Evolutionary conservation across 2,888 invertebrate species (phyloP), one percentile per base, ranked within the genome.

Genomic region (Lasioglossum figueresi): DNA sequence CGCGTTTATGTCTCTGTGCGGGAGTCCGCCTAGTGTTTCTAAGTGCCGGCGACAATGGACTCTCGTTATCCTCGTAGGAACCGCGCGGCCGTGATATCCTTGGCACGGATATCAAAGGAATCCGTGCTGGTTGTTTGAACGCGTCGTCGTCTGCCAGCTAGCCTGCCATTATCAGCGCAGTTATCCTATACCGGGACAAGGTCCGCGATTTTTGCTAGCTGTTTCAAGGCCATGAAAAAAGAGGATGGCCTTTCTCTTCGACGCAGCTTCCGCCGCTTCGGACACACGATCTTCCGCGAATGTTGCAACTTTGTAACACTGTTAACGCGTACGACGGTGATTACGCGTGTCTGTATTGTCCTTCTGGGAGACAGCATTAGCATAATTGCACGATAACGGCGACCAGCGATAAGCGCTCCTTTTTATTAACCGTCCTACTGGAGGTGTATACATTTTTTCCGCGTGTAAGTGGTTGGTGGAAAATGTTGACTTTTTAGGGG

Each of bases 31-130:
- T 5, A 76, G 83, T 76, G 83, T 87, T 71, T 76, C 66, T 34
- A 80, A 85, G 79, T 48, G 56, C 52, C 76, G 75, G 82, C 86
- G 88, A 89, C 86, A 82, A 90, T 85, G 85, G 87, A 84, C 78
- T 16, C 71, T 34, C 71, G 81, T 72, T 79, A 88, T 88, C 88
- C 82, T 91, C 81, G 87, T 87, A 90, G 91, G 89, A 89, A 88
- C 88, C 82, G 77, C 87, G 77, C 80, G 88, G 88, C 82, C 56
- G 79, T 45, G 79, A 75, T 92, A 93, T 92, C 93, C 92, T 93
- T 93, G 93, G 91, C 93, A 93, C 91, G 90, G 90, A 92, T 93
- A 85, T 80, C 84, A 85, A 72, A 86, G 79, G 84, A 87, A 89
- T 85, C 84, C 84, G 83, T 80, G 79, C 82, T 76, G 79, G 72